A percentile compares a stretch with the other conserved stretches of the same genome.
Conservation (phyloP, 2,113 vertebrate genomes). For the Hippocampus barbouri region DNA sequence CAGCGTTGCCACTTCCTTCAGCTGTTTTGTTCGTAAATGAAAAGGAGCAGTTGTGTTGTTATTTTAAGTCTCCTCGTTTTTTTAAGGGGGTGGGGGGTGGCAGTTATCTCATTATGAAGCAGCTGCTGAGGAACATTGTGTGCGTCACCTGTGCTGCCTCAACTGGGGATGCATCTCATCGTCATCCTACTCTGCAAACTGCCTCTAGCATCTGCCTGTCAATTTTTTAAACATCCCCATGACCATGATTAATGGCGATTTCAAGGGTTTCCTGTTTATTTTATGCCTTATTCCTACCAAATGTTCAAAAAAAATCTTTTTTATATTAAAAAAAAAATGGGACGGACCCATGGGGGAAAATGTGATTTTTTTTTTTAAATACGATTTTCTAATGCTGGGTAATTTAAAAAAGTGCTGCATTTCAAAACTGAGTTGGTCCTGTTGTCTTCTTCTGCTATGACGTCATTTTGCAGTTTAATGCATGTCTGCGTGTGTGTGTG, state of each 20-base stretch:
- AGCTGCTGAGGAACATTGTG: neutral
- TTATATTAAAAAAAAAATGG: constrained; percentile 28
- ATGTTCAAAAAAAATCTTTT: constrained; percentile 56
- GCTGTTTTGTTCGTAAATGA: neutral
- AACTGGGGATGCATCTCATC: neutral
- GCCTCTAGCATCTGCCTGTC: neutral
- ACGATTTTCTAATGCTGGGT: constrained; percentile 70
- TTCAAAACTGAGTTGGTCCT: constrained; percentile 52
- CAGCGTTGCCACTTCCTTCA: constrained; percentile 9
- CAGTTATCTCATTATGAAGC: neutral
- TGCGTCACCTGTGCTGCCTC: neutral
- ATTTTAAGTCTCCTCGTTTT: neutral
- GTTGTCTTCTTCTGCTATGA: constrained; percentile 47
- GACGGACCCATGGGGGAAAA: constrained; percentile 6
- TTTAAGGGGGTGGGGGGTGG: neutral
- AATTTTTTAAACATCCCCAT: constrained; percentile 61
- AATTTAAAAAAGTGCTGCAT: constrained; percentile 74
- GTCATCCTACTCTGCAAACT: neutral
- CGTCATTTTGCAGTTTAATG: constrained; percentile 73
- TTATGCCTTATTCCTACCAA: constrained; percentile 73
- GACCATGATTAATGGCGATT: constrained; percentile 61
- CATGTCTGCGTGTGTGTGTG: neutral
- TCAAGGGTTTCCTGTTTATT: constrained; percentile 60
- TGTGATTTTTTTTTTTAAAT: constrained; percentile 41
- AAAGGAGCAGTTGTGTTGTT: neutral